Conservation (phyloP, 2,888 invertebrate genomes). For the Aethes cnicana region DNA sequence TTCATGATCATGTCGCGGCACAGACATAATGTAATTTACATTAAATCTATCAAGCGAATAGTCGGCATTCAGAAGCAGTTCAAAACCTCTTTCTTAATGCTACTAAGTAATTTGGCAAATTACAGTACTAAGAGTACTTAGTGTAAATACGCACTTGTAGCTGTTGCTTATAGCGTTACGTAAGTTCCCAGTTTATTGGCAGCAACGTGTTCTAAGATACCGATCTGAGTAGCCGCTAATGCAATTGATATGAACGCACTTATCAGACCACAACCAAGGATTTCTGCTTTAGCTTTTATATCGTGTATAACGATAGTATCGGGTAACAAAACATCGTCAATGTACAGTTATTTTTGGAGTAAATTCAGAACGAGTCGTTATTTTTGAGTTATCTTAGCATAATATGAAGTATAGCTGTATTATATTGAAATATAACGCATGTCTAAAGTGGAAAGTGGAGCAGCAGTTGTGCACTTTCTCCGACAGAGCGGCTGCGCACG, state of each 20-base stretch:
- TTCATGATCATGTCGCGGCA: slow-evolving; percentile 64
- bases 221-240: slow-evolving; percentile 25
- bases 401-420: slow-evolving; percentile 35
- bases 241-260: slow-evolving; percentile 34
- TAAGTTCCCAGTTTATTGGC: slow-evolving; percentile 30
- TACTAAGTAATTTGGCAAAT: slow-evolving; percentile 25
- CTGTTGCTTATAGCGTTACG: slow-evolving; percentile 23
- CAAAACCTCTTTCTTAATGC: slow-evolving; percentile 26
- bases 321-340: slow-evolving; percentile 48
- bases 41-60: slow-evolving; percentile 33
- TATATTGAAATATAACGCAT: slow-evolving; percentile 49
- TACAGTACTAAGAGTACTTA: slow-evolving; percentile 19
- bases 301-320: slow-evolving; percentile 41
- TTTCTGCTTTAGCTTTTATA: slow-evolving; percentile 57
- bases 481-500: slow-evolving; percentile 60
- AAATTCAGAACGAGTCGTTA: slow-evolving; percentile 16
- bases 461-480: slow-evolving; percentile 71
- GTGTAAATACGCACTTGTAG: slow-evolving; percentile 11
- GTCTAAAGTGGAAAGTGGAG: slow-evolving; percentile 71
- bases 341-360: slow-evolving; percentile 34
- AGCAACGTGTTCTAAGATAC: slow-evolving; percentile 27
- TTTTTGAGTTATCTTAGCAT: slow-evolving; percentile 26
- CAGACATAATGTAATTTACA: slow-evolving; percentile 70
- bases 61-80: slow-evolving; percentile 16
- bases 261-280: slow-evolving; percentile 61